Base-by-base conservation (phyloP, 1,140 invertebrate species). In the Drosophila elegans region DNA sequence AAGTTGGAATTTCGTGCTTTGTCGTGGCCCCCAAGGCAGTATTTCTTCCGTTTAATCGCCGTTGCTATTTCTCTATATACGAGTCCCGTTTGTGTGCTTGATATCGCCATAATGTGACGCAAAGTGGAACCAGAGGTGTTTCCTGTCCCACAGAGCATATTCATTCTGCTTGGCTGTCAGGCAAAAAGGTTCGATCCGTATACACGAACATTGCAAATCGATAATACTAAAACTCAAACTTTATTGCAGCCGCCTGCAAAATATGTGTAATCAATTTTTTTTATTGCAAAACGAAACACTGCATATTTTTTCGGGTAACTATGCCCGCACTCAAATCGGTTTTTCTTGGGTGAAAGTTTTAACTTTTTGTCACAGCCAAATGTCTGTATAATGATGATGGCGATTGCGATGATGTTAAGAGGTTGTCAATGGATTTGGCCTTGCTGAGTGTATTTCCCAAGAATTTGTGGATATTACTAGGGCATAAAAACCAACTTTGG, bases 41-140 rank as follows among this genome's bases (percentile, higher is more conserved):
- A 44, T 76, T 46, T 57, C 53, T 32, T 44, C 4, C 34, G 11
- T 61, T 78, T 71, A 71, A 52, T 71, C 79, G 73, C 39, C 48
- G 44, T 34, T 67, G 64, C 66, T 55, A 36, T 60, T 59, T 36
- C 10, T 45, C 36, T 32, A 63, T 74, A 63, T 74, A 81, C 66
- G 84, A 71, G 84, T 88, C 84, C 77, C 85, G 67, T 44, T 71
- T 88, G 84, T 74, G 80, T 80, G 77, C 84, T 89, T 78, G 76
- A 77, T 89, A 74, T 83, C 74, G 75, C 76, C 68, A 77, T 88
- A 88, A 88, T 88, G 83, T 83, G 79, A 88, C 84, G 71, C 67
- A 57, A 69, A 81, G 48, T 62, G 63, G 68, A 64, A 57, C 64
- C 68, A 52, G 60, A 45, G 64, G 61, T 63, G 72, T 69, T 57